phyloP scores from a whole-genome alignment of 2,888 invertebrate species.

The Nemurella pictetii region DNA sequence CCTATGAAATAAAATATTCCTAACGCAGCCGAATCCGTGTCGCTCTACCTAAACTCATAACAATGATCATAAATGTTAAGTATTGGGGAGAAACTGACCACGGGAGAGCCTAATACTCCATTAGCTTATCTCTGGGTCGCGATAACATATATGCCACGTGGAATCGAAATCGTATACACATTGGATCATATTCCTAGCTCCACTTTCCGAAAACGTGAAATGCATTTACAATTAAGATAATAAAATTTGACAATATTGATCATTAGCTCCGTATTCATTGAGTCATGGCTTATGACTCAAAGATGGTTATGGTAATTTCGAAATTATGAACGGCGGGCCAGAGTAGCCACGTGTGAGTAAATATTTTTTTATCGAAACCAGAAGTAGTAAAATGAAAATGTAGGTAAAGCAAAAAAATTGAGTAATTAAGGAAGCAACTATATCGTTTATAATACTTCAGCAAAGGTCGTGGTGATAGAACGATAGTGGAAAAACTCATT shows the following conservation, averaged over 20 bases:
- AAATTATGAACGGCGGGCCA: background rate
- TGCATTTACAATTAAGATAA: background rate
- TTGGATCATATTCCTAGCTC: background rate
- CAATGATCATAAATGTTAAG: constrained; percentile 22
- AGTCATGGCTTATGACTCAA: background rate
- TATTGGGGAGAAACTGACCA: background rate
- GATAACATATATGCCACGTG: background rate
- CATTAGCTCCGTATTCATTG: background rate
- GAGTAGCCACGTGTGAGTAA: background rate
- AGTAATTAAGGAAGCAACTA: background rate
- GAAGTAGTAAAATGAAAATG: constrained; percentile 24
- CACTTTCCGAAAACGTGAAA: background rate
- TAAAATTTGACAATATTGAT: background rate
- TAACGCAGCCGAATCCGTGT: background rate
- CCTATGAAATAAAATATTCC: background rate
- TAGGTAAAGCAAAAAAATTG: background rate
- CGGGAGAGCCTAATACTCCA: background rate
- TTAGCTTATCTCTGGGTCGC: background rate
- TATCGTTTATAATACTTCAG: background rate
- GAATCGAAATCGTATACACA: background rate
- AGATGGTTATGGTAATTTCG: background rate
- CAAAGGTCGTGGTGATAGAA: background rate
- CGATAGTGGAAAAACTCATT: background rate
- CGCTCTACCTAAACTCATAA: background rate
- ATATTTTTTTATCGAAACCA: constrained; percentile 28